Conservation (phyloP, 2,888 invertebrate species). For the Agrotis exclamationis region DNA sequence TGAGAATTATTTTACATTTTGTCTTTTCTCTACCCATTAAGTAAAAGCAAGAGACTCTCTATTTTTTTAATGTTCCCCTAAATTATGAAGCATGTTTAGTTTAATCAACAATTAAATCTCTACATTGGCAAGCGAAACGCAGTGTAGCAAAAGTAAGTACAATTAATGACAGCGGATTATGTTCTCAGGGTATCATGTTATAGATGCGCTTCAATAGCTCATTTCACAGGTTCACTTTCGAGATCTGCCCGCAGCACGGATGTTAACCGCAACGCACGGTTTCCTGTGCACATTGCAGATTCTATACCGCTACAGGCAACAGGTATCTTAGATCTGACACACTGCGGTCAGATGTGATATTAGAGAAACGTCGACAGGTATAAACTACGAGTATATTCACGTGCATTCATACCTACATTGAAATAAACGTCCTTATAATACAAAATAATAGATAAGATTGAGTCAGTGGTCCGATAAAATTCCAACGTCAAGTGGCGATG, state of each 20-base stretch:
- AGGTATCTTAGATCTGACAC: constrained; percentile 53
- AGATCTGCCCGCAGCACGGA: constrained; percentile 81
- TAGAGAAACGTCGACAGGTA: constrained; percentile 69
- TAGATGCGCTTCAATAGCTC: constrained; percentile 87
- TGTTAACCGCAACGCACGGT: constrained; percentile 82
- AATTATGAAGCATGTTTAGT: too few species aligned
- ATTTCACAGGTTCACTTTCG: constrained; percentile 89
- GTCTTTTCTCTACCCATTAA: not conserved
- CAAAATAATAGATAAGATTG: constrained; percentile 57
- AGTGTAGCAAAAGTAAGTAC: constrained; percentile 37
- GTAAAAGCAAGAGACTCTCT: not conserved
- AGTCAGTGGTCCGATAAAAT: constrained; percentile 64
- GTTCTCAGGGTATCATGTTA: constrained; percentile 82
- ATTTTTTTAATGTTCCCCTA: too few species aligned
- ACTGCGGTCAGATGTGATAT: constrained; percentile 58
- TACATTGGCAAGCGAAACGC: constrained; percentile 11
- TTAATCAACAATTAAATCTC: too few species aligned
- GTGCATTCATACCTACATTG: constrained; percentile 71
- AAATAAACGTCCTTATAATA: constrained; percentile 65
- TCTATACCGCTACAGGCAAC: constrained; percentile 68
- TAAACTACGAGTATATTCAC: constrained; percentile 73
- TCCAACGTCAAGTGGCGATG: constrained; percentile 61
- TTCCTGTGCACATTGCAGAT: constrained; percentile 73
- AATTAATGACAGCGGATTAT: constrained; percentile 69
- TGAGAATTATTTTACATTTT: not conserved